Evolutionary conservation across 2,113 vertebrate genomes (phyloP).

Genomic region (Pipra filicauda): DNA sequence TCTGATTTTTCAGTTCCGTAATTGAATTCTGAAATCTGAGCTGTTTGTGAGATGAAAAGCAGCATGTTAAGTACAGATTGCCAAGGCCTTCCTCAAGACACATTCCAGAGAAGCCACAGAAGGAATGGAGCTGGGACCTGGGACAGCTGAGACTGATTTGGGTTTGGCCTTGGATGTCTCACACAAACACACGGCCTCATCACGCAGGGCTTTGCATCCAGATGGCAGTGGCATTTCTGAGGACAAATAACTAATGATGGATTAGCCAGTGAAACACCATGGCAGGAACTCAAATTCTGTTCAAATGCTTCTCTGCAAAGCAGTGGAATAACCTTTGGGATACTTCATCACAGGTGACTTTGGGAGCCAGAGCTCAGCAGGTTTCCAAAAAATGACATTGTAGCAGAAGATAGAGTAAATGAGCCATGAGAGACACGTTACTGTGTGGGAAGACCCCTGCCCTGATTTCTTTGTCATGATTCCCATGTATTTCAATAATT

Average conservation of each 20-base stretch:
- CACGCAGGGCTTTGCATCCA: neutral
- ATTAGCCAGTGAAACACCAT: neutral
- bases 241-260: neutral
- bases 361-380: neutral
- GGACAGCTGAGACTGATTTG: slow-evolving; percentile 24
- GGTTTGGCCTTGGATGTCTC: neutral
- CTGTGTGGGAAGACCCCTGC: neutral
- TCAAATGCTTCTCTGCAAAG: neutral
- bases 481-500: neutral
- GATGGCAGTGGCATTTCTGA: neutral
- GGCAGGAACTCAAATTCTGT: neutral
- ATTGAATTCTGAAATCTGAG: slow-evolving; percentile 36
- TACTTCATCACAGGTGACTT: neutral
- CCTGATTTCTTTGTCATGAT: neutral
- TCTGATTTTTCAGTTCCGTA: slow-evolving; percentile 5
- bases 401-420: neutral
- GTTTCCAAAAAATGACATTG: neutral
- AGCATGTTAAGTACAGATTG: neutral
- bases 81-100: neutral
- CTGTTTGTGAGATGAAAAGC: slow-evolving; percentile 36
- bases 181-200: neutral
- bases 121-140: slow-evolving; percentile 4
- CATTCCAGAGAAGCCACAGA: slow-evolving; percentile 11
- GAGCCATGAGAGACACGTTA: neutral
- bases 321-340: neutral